Conservation (phyloP, 2,797 vertebrate genomes). For the Chloroceryle amazona region DNA sequence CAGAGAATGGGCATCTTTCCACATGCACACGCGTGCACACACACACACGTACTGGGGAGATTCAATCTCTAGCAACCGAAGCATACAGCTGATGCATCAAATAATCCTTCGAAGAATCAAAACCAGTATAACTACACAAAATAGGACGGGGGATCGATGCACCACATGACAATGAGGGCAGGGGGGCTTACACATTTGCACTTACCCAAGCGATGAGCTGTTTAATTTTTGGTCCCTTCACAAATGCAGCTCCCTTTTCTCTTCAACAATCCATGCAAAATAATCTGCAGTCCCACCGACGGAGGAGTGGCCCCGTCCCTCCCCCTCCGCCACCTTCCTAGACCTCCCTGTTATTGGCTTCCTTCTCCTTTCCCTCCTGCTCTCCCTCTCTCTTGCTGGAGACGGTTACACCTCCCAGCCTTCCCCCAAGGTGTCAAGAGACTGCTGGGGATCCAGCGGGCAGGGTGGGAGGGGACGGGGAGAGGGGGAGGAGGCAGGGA, state of each 20-base stretch:
- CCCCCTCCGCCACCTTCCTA: slow-evolving; percentile 61
- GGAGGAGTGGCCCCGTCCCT: slow-evolving; percentile 68
- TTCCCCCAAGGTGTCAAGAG: slow-evolving; percentile 78
- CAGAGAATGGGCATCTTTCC: slow-evolving; percentile 45
- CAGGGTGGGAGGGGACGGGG: slow-evolving; percentile 51
- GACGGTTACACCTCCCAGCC: slow-evolving; percentile 70
- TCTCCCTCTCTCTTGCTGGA: slow-evolving; percentile 20
- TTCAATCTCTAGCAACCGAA: neutral
- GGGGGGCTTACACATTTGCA: slow-evolving; percentile 32
- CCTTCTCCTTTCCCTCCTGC: neutral
- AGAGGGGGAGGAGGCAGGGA: slow-evolving; percentile 63
- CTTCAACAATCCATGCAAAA: slow-evolving; percentile 83
- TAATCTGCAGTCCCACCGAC: slow-evolving; percentile 72
- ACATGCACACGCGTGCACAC: neutral
- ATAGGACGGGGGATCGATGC: neutral
- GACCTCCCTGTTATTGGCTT: slow-evolving; percentile 61
- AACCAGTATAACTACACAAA: neutral
- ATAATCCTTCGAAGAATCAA: slow-evolving; percentile 6
- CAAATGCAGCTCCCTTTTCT: slow-evolving; percentile 72
- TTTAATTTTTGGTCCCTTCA: slow-evolving; percentile 28
- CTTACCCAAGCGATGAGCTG: slow-evolving; percentile 65
- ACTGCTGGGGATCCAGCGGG: slow-evolving; percentile 56
- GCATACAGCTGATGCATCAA: slow-evolving; percentile 34
- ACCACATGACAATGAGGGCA: neutral
- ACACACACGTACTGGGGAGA: neutral